These are phyloP conservation scores for Spodoptera litura DNA, from an alignment of 1,140 invertebrate genomes.

Conservation along the genomic window DNA sequence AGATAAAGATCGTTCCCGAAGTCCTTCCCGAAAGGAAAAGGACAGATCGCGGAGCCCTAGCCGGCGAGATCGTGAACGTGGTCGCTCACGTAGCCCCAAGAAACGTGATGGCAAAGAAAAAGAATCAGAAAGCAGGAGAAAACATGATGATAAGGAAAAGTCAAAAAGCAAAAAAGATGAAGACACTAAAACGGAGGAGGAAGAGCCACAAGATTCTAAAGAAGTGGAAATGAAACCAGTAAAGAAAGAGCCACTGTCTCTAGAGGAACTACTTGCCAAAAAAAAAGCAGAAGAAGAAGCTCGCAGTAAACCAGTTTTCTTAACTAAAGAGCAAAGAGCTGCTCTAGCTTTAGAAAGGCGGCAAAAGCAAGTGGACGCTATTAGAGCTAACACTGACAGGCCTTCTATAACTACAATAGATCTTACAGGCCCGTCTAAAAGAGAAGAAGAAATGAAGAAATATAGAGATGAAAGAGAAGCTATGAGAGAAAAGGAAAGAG, in stretches of 20 bases:
- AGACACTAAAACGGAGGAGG: conserved; percentile 76
- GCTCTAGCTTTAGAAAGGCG: conserved; percentile 95
- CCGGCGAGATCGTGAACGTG: conserved; percentile 51
- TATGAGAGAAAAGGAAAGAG: conserved; percentile 68
- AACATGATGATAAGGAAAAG: conserved; percentile 77
- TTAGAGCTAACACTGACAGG: conserved; percentile 81
- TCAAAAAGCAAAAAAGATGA: conserved; percentile 84
- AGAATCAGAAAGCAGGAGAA: conserved; percentile 60
- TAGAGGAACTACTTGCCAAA: conserved; percentile 98
- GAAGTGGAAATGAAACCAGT: conserved; percentile 75
- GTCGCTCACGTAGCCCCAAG: conserved; percentile 72
- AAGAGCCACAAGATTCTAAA: conserved; percentile 71
- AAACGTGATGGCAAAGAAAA: conserved; percentile 75
- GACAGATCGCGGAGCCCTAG: conserved; percentile 63
- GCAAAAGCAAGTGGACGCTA: conserved; percentile 93
- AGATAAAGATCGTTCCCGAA: conserved; percentile 45
- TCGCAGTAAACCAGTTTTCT: conserved; percentile 97
- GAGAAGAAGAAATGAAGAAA: conserved; percentile 77
- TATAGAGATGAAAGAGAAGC: conserved; percentile 75
- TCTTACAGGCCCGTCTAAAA: conserved; percentile 76
- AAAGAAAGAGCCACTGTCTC: conserved; percentile 96
- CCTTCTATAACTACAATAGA: conserved; percentile 81
- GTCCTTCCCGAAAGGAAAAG: conserved; percentile 62
- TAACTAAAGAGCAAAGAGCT: conserved; percentile 97
- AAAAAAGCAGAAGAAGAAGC: conserved; percentile 98